Percentiles rank a stretch among this genome's conserved stretches.
Conservation (phyloP, 2,113 vertebrate genomes). For the Hippopotamus amphibius region DNA sequence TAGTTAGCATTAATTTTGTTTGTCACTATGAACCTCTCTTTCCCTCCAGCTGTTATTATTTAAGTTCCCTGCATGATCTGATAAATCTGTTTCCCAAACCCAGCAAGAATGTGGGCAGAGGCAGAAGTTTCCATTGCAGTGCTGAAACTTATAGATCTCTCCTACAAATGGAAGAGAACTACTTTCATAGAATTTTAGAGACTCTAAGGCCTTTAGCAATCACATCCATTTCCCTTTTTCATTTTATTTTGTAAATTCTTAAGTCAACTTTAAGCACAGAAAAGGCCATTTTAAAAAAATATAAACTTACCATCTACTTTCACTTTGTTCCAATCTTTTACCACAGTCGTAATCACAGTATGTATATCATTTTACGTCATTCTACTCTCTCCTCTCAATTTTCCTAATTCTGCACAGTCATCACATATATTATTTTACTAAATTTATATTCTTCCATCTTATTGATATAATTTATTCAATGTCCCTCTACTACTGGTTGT, state of each 20-base stretch:
- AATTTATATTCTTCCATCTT: background rate
- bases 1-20: background rate
- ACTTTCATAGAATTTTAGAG: background rate
- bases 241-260: slow-evolving; percentile 23
- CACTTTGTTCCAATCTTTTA: background rate
- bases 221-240: background rate
- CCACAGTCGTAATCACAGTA: background rate
- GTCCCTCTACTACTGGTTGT: background rate
- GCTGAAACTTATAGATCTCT: background rate
- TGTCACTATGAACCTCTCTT: background rate
- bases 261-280: background rate
- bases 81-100: background rate
- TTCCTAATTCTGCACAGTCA: background rate
- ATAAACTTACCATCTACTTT: background rate
- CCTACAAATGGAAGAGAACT: background rate
- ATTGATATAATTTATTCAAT: background rate
- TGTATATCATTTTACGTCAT: background rate
- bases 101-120: background rate
- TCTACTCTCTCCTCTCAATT: background rate
- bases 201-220: background rate
- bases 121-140: background rate
- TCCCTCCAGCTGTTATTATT: background rate
- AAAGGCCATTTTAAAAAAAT: background rate
- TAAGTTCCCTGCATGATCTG: background rate
- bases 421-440: background rate